These are phyloP conservation scores for Hemicordylus capensis DNA, from an alignment of 2,113 vertebrate genomes.

Conservation along the genomic window DNA sequence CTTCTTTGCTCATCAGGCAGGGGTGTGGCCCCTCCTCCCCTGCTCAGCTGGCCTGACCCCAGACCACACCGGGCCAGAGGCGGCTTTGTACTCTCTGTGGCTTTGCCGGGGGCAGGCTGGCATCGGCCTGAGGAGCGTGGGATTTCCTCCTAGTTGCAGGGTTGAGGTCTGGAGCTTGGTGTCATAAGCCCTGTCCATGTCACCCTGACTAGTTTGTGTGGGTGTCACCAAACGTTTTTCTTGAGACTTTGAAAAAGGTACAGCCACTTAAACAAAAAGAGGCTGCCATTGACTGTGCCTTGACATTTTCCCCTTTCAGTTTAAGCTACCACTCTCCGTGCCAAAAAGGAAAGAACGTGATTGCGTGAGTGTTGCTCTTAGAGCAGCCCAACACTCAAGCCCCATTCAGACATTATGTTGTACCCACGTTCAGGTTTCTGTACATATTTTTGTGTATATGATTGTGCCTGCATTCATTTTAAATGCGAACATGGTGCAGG, in stretches of 20 bases:
- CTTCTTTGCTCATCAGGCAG: conserved; percentile 13
- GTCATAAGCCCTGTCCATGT: background rate
- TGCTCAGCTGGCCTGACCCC: background rate
- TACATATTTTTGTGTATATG: too few species aligned
- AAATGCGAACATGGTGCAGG: too few species aligned
- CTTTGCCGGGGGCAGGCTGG: background rate
- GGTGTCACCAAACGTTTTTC: background rate
- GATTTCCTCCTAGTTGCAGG: background rate
- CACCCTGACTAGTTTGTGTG: too few species aligned
- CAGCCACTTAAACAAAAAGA: background rate
- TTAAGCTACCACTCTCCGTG: background rate
- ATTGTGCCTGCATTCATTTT: too few species aligned
- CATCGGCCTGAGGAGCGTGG: background rate
- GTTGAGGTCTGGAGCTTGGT: background rate
- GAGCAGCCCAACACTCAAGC: too few species aligned
- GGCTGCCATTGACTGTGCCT: background rate
- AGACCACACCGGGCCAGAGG: conserved; percentile 3
- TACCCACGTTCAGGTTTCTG: too few species aligned
- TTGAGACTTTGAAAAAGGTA: background rate
- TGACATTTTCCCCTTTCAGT: background rate
- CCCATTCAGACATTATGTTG: too few species aligned
- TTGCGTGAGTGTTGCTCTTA: too few species aligned
- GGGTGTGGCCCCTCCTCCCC: background rate
- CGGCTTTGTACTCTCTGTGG: background rate
- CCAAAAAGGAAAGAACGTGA: background rate